These are phyloP conservation scores for Epinephelus fuscoguttatus DNA, from an alignment of 2,113 vertebrate species.

Conservation along the genomic window DNA sequence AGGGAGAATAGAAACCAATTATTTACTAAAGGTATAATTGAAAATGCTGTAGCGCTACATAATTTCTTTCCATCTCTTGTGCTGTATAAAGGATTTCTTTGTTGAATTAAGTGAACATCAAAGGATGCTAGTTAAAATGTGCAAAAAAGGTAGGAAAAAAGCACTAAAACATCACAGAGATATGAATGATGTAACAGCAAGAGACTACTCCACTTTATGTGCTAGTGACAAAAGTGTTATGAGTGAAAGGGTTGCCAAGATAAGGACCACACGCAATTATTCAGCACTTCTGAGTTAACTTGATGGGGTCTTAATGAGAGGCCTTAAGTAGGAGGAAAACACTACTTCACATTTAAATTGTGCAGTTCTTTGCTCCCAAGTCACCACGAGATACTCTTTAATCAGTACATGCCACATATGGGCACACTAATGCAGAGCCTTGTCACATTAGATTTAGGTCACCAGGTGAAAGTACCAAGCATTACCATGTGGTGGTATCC, in stretches of 20 bases:
- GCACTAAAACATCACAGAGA: not conserved
- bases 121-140: not conserved
- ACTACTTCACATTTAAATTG: not conserved
- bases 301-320: slow-evolving; percentile 4
- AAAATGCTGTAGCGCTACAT: not conserved
- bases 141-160: too few species aligned
- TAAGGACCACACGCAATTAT: not conserved
- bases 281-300: not conserved
- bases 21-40: not conserved
- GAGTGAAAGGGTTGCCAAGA: not conserved
- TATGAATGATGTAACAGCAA: not conserved
- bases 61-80: not conserved
- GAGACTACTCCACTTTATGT: not conserved
- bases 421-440: not conserved
- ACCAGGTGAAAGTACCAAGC: not conserved
- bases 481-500: not conserved
- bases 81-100: not conserved
- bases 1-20: not conserved
- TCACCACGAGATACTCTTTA: not conserved
- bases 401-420: not conserved
- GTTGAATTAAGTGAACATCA: too few species aligned
- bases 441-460: not conserved
- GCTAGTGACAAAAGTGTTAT: not conserved
- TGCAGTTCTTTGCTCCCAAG: not conserved
- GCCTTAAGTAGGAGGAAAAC: not conserved